Percentiles rank a stretch among this genome's conserved stretches.
Evolutionary conservation across 2,797 vertebrate species (phyloP).

Genomic region (Gambelia wislizenii): DNA sequence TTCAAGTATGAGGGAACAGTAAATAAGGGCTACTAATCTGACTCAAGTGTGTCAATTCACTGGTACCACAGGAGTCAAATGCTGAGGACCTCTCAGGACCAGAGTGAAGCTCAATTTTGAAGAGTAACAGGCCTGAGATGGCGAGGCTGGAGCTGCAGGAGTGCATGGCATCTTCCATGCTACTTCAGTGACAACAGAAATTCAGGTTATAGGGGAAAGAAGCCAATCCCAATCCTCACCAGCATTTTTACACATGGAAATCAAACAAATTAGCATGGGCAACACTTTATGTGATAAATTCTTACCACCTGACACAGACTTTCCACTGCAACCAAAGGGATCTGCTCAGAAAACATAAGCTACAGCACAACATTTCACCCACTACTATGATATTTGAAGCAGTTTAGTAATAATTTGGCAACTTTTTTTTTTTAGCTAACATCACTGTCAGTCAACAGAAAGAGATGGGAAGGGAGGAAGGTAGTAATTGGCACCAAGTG

Average conservation of each 20-base stretch:
- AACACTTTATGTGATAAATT: neutral
- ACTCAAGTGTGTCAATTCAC: neutral
- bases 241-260: neutral
- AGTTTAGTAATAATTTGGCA: neutral
- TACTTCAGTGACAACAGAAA: neutral
- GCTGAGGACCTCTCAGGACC: neutral
- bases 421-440: neutral
- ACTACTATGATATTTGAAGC: neutral
- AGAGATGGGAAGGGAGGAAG: no score
- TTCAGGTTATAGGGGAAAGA: neutral
- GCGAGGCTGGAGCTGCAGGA: conserved; percentile 27
- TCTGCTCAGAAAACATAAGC: no score
- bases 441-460: neutral
- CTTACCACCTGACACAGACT: neutral
- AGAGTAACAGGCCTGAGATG: neutral
- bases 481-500: neutral
- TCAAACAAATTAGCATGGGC: neutral
- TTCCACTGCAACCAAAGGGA: neutral
- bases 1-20: neutral
- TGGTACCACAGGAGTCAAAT: neutral
- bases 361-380: neutral
- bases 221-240: neutral
- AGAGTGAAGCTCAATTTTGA: neutral
- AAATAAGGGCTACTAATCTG: neutral
- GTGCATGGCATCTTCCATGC: neutral